phyloP scores from a whole-genome alignment of 2,888 invertebrate species.

The Mermis nigrescens region DNA sequence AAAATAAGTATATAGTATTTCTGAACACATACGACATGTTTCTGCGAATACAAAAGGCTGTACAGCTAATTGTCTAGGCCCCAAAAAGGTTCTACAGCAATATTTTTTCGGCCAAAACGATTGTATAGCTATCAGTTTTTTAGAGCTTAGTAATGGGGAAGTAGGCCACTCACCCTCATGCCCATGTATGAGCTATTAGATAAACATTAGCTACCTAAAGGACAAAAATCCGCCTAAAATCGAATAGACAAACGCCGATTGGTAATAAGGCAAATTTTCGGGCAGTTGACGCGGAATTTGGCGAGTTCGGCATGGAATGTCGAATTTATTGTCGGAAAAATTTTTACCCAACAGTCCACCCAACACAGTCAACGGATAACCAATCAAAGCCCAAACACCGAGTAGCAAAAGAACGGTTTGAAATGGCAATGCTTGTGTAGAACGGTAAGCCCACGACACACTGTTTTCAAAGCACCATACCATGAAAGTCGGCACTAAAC shows the following conservation, averaged over 20 bases:
- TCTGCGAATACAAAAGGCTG: too few relatives aligned
- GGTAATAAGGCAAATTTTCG: constrained; percentile 35
- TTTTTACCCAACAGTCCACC: constrained; percentile 40
- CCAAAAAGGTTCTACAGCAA: too few relatives aligned
- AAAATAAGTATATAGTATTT: too few relatives aligned
- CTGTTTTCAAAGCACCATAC: constrained; percentile 39
- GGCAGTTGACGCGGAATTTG: constrained; percentile 40
- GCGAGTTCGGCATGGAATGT: constrained; percentile 39
- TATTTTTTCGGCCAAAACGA: too few relatives aligned
- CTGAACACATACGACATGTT: too few relatives aligned
- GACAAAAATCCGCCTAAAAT: constrained; percentile 40
- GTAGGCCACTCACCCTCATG: too few relatives aligned
- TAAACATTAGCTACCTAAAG: constrained; percentile 37
- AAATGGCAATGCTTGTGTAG: constrained; percentile 39
- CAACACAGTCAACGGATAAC: constrained; percentile 39
- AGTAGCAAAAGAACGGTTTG: constrained; percentile 37
- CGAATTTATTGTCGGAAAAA: constrained; percentile 34
- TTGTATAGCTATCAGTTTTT: too few relatives aligned
- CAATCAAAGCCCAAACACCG: constrained; percentile 38
- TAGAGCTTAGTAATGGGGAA: too few relatives aligned
- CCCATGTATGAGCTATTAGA: too few relatives aligned
- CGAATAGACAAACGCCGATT: constrained; percentile 35
- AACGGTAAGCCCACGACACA: constrained; percentile 39
- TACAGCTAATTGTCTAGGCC: too few relatives aligned
- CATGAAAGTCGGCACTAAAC: constrained; percentile 37